phyloP scores from a whole-genome alignment of 2,797 vertebrate species.

The Syndactyla subalaris region DNA sequence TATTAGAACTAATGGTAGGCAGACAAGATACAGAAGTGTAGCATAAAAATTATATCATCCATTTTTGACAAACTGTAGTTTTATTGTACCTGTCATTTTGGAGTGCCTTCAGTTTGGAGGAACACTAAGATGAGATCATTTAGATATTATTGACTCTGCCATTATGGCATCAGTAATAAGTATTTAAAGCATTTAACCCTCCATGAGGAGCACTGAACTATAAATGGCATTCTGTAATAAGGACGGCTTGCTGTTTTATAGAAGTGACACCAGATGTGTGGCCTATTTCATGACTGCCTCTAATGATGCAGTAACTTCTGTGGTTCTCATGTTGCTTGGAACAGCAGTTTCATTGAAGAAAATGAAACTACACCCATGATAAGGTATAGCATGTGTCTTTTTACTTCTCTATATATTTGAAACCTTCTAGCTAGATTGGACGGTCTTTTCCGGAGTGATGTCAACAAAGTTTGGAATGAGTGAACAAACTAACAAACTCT shows the following conservation, averaged over 20 bases:
- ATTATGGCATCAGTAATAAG: slow-evolving; percentile 34
- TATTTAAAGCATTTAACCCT: slow-evolving; percentile 62
- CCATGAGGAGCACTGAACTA: slow-evolving; percentile 54
- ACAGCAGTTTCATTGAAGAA: background rate
- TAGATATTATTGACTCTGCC: slow-evolving; percentile 46
- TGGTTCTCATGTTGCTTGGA: background rate
- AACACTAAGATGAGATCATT: slow-evolving; percentile 43
- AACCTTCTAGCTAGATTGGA: background rate
- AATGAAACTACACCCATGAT: background rate
- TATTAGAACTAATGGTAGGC: slow-evolving; percentile 48
- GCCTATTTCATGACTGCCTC: background rate
- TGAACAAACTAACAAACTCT: background rate
- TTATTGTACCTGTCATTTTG: slow-evolving; percentile 28
- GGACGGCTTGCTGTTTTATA: slow-evolving; percentile 29
- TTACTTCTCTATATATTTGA: background rate
- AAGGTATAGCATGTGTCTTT: background rate
- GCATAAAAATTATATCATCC: slow-evolving; percentile 4
- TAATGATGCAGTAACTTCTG: slow-evolving; percentile 6
- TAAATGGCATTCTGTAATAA: slow-evolving; percentile 54
- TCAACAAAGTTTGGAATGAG: background rate
- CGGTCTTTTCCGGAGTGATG: background rate
- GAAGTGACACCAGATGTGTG: slow-evolving; percentile 31
- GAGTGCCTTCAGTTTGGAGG: slow-evolving; percentile 18
- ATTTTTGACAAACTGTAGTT: slow-evolving; percentile 33
- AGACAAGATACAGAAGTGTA: slow-evolving; percentile 8